Base-by-base conservation (phyloP, 2,888 invertebrate species). In the Microplitis manilae region DNA sequence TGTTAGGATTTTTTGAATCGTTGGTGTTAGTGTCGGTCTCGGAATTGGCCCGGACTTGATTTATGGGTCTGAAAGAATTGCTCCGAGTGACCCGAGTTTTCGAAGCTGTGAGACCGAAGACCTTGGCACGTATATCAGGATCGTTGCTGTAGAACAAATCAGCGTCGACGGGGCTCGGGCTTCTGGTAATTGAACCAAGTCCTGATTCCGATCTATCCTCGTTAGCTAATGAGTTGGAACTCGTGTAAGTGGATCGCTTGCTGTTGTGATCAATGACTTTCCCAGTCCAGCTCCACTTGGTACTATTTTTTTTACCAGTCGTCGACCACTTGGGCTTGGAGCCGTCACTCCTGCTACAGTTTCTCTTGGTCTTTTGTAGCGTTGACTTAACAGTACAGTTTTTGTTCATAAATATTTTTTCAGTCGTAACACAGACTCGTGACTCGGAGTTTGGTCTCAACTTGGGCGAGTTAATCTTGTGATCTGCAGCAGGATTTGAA, bases 271-370 rank as follows among this genome's bases (percentile, higher is more conserved):
- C 81, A 72, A 81, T 75, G 70, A 88, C 87, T 50, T 79, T 86
- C 8, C 87, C 88, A 15, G 83, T 83, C 87, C 86, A 88, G 62
- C 83, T 83, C 69, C 86, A 86, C 64, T 84, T 87, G 0, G 80
- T 75, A n/a, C 50, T 68, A 60, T 78, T 84, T 77, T 79, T 84
- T 76, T 82, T 86, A 5, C 67, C 77, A 7, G 67, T 69, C 8
- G 73, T 73, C 6, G 78, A 59, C 68, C 80, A 80, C 75, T 79
- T 83, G 30, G 50, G 50, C 13, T 50, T 50, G 50, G 50, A 8
- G 50, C 50, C 9, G 50, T 8, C 13, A 13, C 50, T 50, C 41
- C 41, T 9, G 41, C 8, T 41, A 13, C 13, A 13, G 8, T 13
- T 50, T 2, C 13, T 50, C 50, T 50, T 8, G 9, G 13, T 50